Evolutionary conservation across 2,113 vertebrate species (phyloP).

Genomic region (Cyprinus carpio): DNA sequence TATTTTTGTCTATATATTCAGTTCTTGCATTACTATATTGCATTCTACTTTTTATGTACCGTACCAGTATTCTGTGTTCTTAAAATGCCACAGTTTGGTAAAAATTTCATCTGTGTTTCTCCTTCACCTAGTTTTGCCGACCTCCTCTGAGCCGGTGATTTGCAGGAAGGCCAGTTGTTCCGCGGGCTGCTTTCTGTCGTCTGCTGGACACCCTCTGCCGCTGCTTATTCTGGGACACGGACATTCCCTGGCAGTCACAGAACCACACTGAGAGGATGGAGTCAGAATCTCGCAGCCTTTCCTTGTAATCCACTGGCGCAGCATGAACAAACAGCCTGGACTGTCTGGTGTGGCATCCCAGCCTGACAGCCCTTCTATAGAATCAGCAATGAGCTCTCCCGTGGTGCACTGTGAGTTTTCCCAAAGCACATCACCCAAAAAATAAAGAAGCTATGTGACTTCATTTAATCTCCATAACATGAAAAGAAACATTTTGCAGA

Average conservation of each 20-base stretch:
- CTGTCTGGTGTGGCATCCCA: conserved; percentile 88
- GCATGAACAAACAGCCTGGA: conserved; percentile 86
- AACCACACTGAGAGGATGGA: conserved; percentile 70
- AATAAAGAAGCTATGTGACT: too few relatives aligned
- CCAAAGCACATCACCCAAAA: background rate
- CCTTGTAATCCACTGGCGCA: conserved; percentile 83
- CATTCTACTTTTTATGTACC: too few relatives aligned
- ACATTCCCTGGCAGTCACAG: conserved; percentile 72
- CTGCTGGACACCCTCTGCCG: conserved; percentile 79
- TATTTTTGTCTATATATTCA: too few relatives aligned
- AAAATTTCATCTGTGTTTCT: background rate
- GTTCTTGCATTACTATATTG: too few relatives aligned
- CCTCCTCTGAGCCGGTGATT: conserved; percentile 63
- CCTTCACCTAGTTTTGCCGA: conserved; percentile 66
- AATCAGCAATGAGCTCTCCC: conserved; percentile 77
- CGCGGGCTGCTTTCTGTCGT: conserved; percentile 81
- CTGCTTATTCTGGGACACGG: conserved; percentile 83
- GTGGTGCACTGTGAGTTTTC: conserved; percentile 83
- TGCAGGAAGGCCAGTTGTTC: conserved; percentile 81
- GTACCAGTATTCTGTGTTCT: too few relatives aligned
- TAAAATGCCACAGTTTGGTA: too few relatives aligned
- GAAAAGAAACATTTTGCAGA: background rate
- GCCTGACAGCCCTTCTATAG: conserved; percentile 72
- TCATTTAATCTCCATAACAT: too few relatives aligned
- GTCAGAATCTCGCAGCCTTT: conserved; percentile 80